Conservation (phyloP, 1,140 invertebrate species). For the Anoplolepis gracilipes region DNA sequence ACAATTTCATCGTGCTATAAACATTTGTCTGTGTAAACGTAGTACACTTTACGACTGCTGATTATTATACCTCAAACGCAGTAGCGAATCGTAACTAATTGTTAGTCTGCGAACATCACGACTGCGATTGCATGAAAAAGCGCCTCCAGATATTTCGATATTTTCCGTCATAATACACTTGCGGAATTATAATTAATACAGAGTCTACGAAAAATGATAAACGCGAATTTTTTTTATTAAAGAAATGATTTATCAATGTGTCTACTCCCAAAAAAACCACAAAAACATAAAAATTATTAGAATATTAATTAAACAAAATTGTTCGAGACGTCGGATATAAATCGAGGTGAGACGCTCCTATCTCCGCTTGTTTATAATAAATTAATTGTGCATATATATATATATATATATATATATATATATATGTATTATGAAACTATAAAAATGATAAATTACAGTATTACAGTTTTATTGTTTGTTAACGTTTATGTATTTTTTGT, state of each 20-base stretch:
- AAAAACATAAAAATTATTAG: too few relatives aligned
- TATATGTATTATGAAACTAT: too few relatives aligned
- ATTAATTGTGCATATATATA: too few relatives aligned
- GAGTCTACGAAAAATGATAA: not conserved
- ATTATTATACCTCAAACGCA: constrained; percentile 45
- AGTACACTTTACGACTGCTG: constrained; percentile 31
- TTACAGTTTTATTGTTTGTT: too few relatives aligned
- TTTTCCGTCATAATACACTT: constrained; percentile 44
- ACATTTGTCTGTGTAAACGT: not conserved
- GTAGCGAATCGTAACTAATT: constrained; percentile 42
- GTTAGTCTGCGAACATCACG: constrained; percentile 49
- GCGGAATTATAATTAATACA: constrained; percentile 60
- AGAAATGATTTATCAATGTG: not conserved
- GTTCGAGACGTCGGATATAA: too few relatives aligned
- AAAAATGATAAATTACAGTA: too few relatives aligned
- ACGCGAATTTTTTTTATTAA: not conserved
- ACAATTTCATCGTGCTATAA: not conserved
- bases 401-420: too few relatives aligned
- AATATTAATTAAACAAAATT: too few relatives aligned
- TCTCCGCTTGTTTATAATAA: too few relatives aligned
- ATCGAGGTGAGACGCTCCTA: too few relatives aligned
- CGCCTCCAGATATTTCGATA: constrained; percentile 36
- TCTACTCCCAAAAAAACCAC: too few relatives aligned
- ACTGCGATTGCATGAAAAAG: constrained; percentile 49
- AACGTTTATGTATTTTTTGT: too few relatives aligned